phyloP scores from a whole-genome alignment of 1,140 invertebrate species.

The Thaumatotibia leucotreta region DNA sequence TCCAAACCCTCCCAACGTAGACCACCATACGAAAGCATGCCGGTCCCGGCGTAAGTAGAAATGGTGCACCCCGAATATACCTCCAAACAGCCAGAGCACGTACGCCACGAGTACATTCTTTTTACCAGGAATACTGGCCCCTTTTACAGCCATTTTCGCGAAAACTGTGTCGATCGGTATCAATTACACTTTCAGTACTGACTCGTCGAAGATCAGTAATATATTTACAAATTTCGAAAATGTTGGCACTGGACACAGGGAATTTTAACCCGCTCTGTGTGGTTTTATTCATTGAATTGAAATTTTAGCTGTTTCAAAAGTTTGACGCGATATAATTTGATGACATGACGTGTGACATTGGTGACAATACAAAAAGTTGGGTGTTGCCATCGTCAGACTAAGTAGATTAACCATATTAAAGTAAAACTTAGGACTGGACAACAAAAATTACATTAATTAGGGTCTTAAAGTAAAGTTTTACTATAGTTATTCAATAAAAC shows the following conservation, averaged over 20 bases:
- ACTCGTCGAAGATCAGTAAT: background rate
- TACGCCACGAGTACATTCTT: constrained; percentile 88
- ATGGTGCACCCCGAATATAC: constrained; percentile 92
- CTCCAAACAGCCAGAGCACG: constrained; percentile 91
- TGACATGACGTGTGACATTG: constrained; percentile 11
- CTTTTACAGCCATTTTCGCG: constrained; percentile 35
- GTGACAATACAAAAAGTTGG: constrained; percentile 8
- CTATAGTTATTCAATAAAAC: no score
- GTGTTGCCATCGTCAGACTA: background rate
- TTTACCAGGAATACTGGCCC: constrained; percentile 33
- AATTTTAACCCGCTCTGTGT: background rate
- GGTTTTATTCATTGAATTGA: background rate
- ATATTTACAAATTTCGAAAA: background rate
- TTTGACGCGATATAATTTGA: constrained; percentile 1
- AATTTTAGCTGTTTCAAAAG: constrained; percentile 7
- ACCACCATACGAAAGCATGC: constrained; percentile 94
- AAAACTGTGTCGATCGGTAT: constrained; percentile 2
- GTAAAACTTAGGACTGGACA: background rate
- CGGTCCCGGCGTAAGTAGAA: constrained; percentile 91
- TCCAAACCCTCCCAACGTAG: constrained; percentile 91
- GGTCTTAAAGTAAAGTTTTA: no score
- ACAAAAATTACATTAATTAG: background rate
- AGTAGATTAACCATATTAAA: background rate
- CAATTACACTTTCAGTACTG: background rate
- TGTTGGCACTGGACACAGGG: background rate